Evolutionary conservation across 2,113 vertebrate genomes (phyloP).

Genomic region (Talpa occidentalis): DNA sequence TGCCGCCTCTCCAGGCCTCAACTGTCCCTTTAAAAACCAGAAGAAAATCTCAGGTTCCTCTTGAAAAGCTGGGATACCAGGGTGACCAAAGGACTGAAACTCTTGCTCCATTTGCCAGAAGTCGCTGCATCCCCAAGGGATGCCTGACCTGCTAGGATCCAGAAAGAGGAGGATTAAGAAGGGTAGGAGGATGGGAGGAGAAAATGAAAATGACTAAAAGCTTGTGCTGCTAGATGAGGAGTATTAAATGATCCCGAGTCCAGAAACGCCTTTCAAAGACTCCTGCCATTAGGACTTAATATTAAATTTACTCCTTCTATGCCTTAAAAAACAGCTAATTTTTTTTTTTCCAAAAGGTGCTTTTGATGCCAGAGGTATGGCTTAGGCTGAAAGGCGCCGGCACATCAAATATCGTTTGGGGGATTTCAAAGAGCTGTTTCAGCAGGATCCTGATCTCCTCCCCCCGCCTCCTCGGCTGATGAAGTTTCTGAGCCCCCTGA

Average conservation of each 20-base stretch:
- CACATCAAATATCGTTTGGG: constrained; percentile 88
- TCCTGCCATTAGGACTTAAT: constrained; percentile 79
- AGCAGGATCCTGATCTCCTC: constrained; percentile 85
- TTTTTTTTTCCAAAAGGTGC: constrained; percentile 78
- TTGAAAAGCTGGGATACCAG: not conserved
- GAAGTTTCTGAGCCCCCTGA: constrained; percentile 88
- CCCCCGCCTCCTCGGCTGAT: constrained; percentile 82
- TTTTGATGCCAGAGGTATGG: constrained; percentile 86
- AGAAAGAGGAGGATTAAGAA: constrained; percentile 46
- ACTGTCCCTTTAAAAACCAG: not conserved
- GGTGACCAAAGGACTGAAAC: not conserved
- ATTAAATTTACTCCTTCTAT: constrained; percentile 82
- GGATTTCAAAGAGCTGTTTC: constrained; percentile 88
- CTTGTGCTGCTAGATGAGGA: constrained; percentile 64
- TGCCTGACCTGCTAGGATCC: not conserved
- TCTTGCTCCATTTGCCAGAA: not conserved
- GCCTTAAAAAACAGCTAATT: constrained; percentile 78
- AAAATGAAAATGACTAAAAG: not conserved
- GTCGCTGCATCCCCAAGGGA: not conserved
- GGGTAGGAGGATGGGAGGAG: not conserved
- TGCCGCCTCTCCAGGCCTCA: not conserved
- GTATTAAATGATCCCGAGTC: constrained; percentile 80
- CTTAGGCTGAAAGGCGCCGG: constrained; percentile 82
- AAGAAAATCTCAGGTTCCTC: not conserved
- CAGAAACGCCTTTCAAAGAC: constrained; percentile 80